phyloP scores from a whole-genome alignment of 2,797 vertebrate species.

The Poecilia velifera region DNA sequence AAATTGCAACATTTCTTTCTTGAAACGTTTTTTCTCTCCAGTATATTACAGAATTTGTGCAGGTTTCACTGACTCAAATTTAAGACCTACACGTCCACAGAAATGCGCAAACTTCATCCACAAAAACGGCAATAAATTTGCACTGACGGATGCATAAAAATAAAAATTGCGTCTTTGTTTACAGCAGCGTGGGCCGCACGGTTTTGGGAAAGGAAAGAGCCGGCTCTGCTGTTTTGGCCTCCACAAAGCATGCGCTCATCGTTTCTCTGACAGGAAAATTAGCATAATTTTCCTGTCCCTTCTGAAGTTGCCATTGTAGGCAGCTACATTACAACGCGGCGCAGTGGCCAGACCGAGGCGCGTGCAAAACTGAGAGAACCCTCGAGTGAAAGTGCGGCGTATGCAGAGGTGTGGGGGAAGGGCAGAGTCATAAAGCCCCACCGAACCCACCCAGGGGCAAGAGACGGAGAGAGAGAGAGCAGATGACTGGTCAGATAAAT shows the following conservation, averaged over 20 bases:
- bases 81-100: too few species aligned
- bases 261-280: constrained; percentile 31
- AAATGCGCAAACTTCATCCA: too few species aligned
- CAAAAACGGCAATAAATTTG: too few species aligned
- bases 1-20: background rate
- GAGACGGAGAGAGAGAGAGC: constrained; percentile 29
- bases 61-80: background rate
- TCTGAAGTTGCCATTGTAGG: background rate
- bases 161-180: constrained; percentile 46
- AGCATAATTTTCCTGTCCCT: too few species aligned
- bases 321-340: constrained; percentile 48
- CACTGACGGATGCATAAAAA: too few species aligned
- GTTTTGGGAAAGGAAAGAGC: constrained; percentile 58
- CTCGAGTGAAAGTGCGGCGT: constrained; percentile 13
- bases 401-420: constrained; percentile 22
- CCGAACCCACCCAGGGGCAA: constrained; percentile 25
- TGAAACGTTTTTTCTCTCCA: background rate
- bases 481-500: constrained; percentile 42
- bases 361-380: constrained; percentile 33
- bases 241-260: constrained; percentile 69
- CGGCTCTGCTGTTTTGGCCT: constrained; percentile 64
- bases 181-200: constrained; percentile 33
- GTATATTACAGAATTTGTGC: background rate
- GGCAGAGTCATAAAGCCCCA: constrained; percentile 27
- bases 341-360: constrained; percentile 36